These are phyloP conservation scores for Leucophenga maculata DNA, from an alignment of 2,888 invertebrate species.

Conservation along the genomic window DNA sequence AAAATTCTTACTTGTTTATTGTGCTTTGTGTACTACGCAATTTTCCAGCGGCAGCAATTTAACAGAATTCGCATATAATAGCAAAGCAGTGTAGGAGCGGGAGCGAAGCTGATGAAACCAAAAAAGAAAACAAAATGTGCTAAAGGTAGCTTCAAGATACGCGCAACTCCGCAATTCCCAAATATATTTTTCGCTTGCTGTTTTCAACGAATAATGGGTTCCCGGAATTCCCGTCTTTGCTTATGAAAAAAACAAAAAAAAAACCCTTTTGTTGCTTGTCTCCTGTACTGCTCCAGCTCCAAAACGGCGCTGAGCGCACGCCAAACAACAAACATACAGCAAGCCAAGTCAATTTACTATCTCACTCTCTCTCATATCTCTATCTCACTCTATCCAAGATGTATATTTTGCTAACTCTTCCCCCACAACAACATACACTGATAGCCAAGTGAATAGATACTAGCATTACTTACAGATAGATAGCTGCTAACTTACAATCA, in stretches of 20 bases:
- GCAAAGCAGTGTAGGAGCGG: no score
- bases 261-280: conserved; percentile 1
- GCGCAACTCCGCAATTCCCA: not conserved
- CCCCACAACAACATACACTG: conserved; percentile 1
- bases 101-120: not conserved
- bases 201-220: conserved; percentile 15
- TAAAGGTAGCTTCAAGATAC: not conserved
- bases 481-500: no score
- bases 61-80: not conserved
- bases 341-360: not conserved
- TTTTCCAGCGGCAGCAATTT: not conserved
- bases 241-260: not conserved
- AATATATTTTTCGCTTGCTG: not conserved
- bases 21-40: not conserved
- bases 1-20: no score
- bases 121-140: not conserved
- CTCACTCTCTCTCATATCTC: not conserved
- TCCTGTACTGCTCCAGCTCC: not conserved
- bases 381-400: not conserved
- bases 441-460: not conserved
- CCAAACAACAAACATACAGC: no score
- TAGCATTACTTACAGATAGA: no score
- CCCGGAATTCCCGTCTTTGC: conserved; percentile 9
- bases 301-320: no score
- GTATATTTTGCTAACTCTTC: not conserved